phyloP scores from a whole-genome alignment of 2,113 vertebrate species.

The Eretmochelys imbricata region DNA sequence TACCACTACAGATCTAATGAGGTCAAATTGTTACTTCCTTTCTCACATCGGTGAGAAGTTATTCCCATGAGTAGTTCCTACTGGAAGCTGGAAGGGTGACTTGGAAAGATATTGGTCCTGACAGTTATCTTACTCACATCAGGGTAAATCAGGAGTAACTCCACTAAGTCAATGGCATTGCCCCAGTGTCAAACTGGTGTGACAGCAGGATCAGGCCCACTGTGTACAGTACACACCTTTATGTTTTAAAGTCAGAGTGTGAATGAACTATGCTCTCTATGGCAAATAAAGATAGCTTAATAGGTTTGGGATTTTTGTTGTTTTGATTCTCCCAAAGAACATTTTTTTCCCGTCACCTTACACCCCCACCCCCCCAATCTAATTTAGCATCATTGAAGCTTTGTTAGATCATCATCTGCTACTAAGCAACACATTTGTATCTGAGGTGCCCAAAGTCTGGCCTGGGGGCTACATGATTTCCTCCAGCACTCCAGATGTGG shows the following conservation, averaged over 20 bases:
- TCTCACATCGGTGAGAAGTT: conserved; percentile 23
- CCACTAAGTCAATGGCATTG: conserved; percentile 15
- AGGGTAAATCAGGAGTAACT: conserved; percentile 27
- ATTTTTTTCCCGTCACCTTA: background rate
- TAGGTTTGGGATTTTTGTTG: background rate
- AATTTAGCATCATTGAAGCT: background rate
- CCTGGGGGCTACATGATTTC: fast-evolving
- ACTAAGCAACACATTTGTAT: background rate
- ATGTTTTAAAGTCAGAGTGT: background rate
- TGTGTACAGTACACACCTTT: background rate
- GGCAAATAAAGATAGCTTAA: background rate
- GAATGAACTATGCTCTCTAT: background rate
- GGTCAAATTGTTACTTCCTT: conserved; percentile 19
- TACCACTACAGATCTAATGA: background rate
- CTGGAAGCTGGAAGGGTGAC: conserved; percentile 50
- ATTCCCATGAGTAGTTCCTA: conserved; percentile 5
- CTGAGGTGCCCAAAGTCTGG: background rate
- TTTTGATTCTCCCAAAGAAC: background rate
- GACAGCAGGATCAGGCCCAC: background rate
- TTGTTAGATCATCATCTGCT: conserved; percentile 21
- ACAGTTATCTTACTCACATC: conserved; percentile 3
- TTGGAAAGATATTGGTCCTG: conserved; percentile 44
- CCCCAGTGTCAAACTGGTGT: background rate
- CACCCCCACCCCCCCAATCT: background rate
- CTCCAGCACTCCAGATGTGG: conserved; percentile 7